phyloP scores from a whole-genome alignment of 2,888 invertebrate genomes.

The Mantis religiosa region DNA sequence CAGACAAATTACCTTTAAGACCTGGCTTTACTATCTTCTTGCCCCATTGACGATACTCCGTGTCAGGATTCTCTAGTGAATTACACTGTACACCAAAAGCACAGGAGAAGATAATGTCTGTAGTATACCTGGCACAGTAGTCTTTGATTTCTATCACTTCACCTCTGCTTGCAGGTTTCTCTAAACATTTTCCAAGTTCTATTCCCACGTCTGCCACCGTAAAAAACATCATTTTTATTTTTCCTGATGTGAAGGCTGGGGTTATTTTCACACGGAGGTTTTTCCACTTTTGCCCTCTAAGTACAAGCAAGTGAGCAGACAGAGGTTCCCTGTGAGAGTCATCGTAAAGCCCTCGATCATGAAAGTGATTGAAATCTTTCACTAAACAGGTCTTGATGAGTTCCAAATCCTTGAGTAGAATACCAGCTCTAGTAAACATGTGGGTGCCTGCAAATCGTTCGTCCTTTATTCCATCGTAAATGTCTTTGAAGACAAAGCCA shows the following conservation, averaged over 20 bases:
- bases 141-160: conserved; percentile 30
- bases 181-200: conserved; percentile 31
- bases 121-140: conserved; percentile 31
- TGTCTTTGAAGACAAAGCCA: conserved; percentile 57
- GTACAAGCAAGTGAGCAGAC: background rate
- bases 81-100: conserved; percentile 46
- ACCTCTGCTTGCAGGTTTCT: conserved; percentile 21
- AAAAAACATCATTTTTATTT: conserved; percentile 50
- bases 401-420: conserved; percentile 38
- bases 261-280: conserved; percentile 50
- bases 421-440: conserved; percentile 39
- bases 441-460: conserved; percentile 41
- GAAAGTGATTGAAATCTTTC: conserved; percentile 20
- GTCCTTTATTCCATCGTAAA: conserved; percentile 47
- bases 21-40: conserved; percentile 37
- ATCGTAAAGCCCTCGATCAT: conserved; percentile 12
- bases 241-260: conserved; percentile 53
- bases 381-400: background rate
- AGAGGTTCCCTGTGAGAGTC: conserved; percentile 22
- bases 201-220: conserved; percentile 46
- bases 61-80: conserved; percentile 39
- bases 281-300: conserved; percentile 44
- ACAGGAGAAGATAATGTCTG: conserved; percentile 40
- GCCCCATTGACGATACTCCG: conserved; percentile 41
- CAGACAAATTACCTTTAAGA: conserved; percentile 36